Conservation (phyloP, 2,797 vertebrate species). For the Malacoraja senta region DNA sequence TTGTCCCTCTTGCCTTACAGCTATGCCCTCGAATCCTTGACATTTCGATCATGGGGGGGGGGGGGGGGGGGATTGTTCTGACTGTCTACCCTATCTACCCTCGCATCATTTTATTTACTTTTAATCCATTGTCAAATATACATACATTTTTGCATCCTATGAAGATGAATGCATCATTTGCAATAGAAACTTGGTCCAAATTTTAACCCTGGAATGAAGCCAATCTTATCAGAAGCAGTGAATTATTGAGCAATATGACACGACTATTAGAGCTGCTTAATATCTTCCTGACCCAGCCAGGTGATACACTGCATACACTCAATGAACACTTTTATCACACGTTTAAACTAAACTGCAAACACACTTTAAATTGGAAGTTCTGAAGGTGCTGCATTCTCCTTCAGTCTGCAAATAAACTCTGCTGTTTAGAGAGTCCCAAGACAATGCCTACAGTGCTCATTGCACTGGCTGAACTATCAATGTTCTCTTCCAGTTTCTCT, state of each 20-base stretch:
- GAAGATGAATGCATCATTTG: background rate
- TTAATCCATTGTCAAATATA: background rate
- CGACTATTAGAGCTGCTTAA: too few relatives aligned
- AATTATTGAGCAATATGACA: background rate
- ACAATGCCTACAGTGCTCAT: background rate
- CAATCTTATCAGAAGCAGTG: slow-evolving; percentile 14
- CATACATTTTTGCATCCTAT: background rate
- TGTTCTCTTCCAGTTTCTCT: background rate
- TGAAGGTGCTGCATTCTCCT: background rate
- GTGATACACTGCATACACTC: background rate
- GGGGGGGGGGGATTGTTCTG: too few relatives aligned
- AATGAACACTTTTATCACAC: background rate
- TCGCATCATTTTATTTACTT: background rate
- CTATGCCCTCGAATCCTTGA: too few relatives aligned
- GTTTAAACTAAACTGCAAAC: background rate
- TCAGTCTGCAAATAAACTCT: background rate
- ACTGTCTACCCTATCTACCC: too few relatives aligned
- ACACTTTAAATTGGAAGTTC: background rate
- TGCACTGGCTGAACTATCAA: background rate
- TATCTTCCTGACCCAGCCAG: background rate
- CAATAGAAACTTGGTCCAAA: background rate
- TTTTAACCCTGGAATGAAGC: background rate
- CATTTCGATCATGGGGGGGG: too few relatives aligned
- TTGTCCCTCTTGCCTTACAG: background rate
- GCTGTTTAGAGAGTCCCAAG: background rate